Conservation (phyloP, 2,797 vertebrate species). For the Megaceryle alcyon region DNA sequence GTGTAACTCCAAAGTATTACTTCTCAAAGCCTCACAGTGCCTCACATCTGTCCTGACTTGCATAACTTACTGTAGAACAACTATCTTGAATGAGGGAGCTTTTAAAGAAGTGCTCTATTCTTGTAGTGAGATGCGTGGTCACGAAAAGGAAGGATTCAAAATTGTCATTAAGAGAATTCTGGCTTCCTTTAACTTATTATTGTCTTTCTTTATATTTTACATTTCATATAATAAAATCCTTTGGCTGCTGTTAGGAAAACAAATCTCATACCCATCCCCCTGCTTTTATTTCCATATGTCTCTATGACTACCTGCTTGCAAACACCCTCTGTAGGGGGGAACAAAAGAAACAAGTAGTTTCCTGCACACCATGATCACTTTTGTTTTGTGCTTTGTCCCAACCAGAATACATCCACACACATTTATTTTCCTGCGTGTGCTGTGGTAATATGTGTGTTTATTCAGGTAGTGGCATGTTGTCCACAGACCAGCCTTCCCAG, state of each 20-base stretch:
- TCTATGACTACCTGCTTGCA: neutral
- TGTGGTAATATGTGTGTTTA: neutral
- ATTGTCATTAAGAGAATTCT: neutral
- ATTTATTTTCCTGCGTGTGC: neutral
- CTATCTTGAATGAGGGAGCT: neutral
- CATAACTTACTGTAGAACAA: neutral
- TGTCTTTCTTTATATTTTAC: neutral
- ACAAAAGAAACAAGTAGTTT: neutral
- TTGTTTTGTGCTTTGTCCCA: neutral
- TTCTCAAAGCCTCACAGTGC: neutral
- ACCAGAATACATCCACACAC: neutral
- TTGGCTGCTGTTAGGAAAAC: neutral
- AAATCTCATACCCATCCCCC: neutral
- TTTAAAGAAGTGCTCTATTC: neutral
- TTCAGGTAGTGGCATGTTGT: neutral
- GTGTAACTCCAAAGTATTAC: neutral
- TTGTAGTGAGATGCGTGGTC: neutral
- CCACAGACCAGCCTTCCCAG: neutral
- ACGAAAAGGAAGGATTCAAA: neutral
- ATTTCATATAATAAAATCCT: neutral
- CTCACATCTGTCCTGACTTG: slow-evolving; percentile 48
- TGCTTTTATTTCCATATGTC: neutral
- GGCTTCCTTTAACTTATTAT: neutral
- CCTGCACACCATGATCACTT: neutral
- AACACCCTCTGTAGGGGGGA: neutral